phyloP scores from a whole-genome alignment of 1,140 invertebrate genomes.

The Globodera ellingtonae region DNA sequence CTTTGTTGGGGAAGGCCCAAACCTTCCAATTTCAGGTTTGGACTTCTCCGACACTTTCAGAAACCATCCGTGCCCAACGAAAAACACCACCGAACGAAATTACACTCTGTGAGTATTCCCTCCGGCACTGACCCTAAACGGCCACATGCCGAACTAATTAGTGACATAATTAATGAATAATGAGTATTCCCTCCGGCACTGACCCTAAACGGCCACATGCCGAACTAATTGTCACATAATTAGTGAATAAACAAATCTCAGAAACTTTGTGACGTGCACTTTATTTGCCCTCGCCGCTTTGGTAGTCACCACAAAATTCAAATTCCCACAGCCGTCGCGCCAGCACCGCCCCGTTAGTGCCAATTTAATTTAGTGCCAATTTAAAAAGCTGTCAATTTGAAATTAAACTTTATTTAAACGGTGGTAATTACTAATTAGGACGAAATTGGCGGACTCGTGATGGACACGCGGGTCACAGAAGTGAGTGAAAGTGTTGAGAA shows the following conservation, averaged over 20 bases:
- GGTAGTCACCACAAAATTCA: conserved; percentile 77
- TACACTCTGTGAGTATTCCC: conserved; percentile 82
- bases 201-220: too few species aligned
- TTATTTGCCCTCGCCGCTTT: conserved; percentile 93
- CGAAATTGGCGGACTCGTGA: conserved; percentile 57
- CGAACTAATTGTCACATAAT: not conserved
- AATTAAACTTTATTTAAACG: not conserved
- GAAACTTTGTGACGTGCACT: conserved; percentile 86
- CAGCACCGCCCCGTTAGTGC: conserved; percentile 49
- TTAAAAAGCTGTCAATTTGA: too few species aligned
- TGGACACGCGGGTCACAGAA: conserved; percentile 62
- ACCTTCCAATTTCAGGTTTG: conserved; percentile 71
- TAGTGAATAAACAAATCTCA: not conserved
- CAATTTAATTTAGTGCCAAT: too few species aligned
- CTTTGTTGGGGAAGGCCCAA: conserved; percentile 61
- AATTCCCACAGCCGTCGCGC: conserved; percentile 65
- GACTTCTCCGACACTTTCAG: conserved; percentile 89
- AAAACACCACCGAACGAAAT: conserved; percentile 88
- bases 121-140: too few species aligned
- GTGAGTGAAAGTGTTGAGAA: not conserved
- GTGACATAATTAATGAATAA: too few species aligned
- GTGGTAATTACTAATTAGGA: conserved; percentile 17
- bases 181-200: conserved; percentile 68
- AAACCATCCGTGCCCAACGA: conserved; percentile 78
- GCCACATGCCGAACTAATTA: too few species aligned